Evolutionary conservation across 2,113 vertebrate species (phyloP).

Genomic region (Glaucomys volans): DNA sequence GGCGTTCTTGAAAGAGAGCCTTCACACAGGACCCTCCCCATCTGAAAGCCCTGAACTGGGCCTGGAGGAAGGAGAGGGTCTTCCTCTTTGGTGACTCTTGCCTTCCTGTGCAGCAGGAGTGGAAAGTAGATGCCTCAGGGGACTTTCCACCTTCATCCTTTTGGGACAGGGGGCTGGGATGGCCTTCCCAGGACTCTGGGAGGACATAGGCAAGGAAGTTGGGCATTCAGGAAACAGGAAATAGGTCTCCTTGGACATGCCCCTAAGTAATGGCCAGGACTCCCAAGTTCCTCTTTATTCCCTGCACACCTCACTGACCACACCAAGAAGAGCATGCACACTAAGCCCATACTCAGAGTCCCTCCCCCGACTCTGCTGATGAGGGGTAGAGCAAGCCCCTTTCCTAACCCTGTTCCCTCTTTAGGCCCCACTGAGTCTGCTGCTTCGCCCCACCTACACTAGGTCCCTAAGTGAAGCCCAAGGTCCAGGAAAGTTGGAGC

Average conservation of each 20-base stretch:
- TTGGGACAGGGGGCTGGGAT: not conserved
- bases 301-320: not conserved
- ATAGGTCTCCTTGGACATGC: not conserved
- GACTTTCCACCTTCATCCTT: not conserved
- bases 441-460: too few relatives aligned
- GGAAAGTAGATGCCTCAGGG: not conserved
- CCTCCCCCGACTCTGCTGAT: too few relatives aligned
- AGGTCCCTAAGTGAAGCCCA: too few relatives aligned
- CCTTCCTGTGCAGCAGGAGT: not conserved
- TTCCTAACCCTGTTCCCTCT: too few relatives aligned
- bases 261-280: not conserved
- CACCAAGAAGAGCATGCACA: not conserved
- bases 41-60: not conserved
- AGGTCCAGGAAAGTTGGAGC: too few relatives aligned
- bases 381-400: too few relatives aligned
- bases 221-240: not conserved
- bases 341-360: too few relatives aligned
- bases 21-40: not conserved
- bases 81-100: not conserved
- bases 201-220: not conserved
- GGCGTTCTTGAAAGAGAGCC: not conserved
- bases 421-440: too few relatives aligned
- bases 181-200: not conserved
- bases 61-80: not conserved
- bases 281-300: not conserved